These are phyloP conservation scores for Cataglyphis hispanica DNA, from an alignment of 1,140 invertebrate species.

Conservation along the genomic window DNA sequence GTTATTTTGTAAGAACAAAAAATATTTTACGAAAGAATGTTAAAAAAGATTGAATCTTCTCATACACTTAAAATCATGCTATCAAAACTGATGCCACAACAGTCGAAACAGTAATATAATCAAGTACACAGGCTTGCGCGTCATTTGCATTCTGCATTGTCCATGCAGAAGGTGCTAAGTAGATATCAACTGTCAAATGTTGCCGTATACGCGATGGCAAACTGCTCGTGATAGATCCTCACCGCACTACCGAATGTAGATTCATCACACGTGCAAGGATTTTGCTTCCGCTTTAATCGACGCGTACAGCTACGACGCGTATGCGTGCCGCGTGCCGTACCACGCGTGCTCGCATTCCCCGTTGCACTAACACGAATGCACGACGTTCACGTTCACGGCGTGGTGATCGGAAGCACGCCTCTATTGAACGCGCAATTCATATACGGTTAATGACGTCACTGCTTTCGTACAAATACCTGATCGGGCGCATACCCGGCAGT, in stretches of 20 bases:
- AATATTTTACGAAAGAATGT: neutral
- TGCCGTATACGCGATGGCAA: slow-evolving; percentile 14
- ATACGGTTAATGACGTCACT: slow-evolving; percentile 49
- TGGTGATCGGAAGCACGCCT: slow-evolving; percentile 10
- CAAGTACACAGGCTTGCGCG: neutral
- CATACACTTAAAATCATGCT: neutral
- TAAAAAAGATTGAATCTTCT: neutral
- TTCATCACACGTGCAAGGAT: slow-evolving; percentile 37
- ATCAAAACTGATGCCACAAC: too few relatives aligned
- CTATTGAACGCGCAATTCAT: slow-evolving; percentile 55
- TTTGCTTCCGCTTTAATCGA: slow-evolving; percentile 29
- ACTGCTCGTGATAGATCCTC: slow-evolving; percentile 36
- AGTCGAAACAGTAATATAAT: neutral
- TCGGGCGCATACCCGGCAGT: slow-evolving; percentile 30
- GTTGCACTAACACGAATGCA: neutral
- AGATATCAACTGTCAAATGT: slow-evolving; percentile 33
- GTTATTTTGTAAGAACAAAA: neutral
- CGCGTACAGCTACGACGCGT: slow-evolving; percentile 32
- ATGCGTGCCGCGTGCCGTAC: slow-evolving; percentile 34
- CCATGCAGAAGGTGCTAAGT: slow-evolving; percentile 48
- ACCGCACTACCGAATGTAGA: neutral
- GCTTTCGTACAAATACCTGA: slow-evolving; percentile 64
- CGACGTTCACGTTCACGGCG: neutral
- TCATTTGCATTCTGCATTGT: slow-evolving; percentile 37
- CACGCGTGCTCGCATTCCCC: slow-evolving; percentile 47